These are phyloP conservation scores for Euwallacea fornicatus DNA, from an alignment of 1,140 invertebrate species.

Conservation along the genomic window DNA sequence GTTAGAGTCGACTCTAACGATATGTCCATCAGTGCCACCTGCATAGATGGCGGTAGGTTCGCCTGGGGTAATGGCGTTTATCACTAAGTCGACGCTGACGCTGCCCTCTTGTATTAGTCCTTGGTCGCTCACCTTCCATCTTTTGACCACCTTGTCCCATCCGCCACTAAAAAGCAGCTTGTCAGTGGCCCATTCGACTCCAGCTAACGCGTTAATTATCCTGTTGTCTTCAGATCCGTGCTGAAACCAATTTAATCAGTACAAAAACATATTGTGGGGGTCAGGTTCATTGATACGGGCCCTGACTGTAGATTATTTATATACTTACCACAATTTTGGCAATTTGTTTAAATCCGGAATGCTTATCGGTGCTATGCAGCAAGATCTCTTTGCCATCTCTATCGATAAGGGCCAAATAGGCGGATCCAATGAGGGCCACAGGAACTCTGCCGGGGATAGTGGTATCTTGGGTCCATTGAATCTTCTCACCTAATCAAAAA, in stretches of 20 bases:
- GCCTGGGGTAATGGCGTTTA: constrained; percentile 52
- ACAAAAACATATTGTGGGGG: too few relatives aligned
- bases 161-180: constrained; percentile 52
- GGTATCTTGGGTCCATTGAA: constrained; percentile 45
- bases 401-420: constrained; percentile 48
- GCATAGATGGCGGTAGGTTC: constrained; percentile 50
- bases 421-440: constrained; percentile 47
- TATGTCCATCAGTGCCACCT: constrained; percentile 52
- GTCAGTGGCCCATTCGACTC: constrained; percentile 43
- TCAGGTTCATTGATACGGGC: too few relatives aligned
- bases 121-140: constrained; percentile 51
- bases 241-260: constrained; percentile 4
- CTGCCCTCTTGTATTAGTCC: constrained; percentile 38
- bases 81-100: constrained; percentile 48
- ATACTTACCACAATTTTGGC: constrained; percentile 48
- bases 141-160: constrained; percentile 55
- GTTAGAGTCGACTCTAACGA: constrained; percentile 43
- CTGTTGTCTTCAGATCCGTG: constrained; percentile 53
- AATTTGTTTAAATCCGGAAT: constrained; percentile 46
- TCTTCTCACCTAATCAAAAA: constrained; percentile 46
- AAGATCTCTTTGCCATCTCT: constrained; percentile 51
- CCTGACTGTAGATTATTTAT: not conserved
- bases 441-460: constrained; percentile 52
- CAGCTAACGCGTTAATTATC: constrained; percentile 53
- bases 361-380: constrained; percentile 47